Base-by-base conservation (phyloP, 37 sponge, comb jelly and placozoan species). In the Cladorhizidae sp. region DNA sequence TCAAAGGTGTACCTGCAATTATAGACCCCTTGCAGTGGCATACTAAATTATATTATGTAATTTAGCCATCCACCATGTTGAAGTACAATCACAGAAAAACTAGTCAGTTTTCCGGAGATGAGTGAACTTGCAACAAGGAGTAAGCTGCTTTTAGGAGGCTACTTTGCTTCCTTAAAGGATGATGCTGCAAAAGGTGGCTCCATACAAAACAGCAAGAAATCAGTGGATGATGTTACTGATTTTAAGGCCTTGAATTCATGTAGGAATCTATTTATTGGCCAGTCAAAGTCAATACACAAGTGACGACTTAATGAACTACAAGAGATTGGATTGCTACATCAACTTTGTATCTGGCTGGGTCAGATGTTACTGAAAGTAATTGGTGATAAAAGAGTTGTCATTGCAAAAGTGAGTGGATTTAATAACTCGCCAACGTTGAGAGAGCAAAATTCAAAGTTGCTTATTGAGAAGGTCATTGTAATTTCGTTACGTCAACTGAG, bases 151-250 rank as follows among this genome's bases (percentile, higher is more conserved):
- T 15, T 52, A 52, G 54, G 54, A 15, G 54, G 54, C 15, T 52
- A 52, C 15, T 52, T 52, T 52, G 11, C 15, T 11, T 52, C 54
- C 11, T 15, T 52, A 15, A 11, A 52, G 15, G 54, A 52, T 52
- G 15, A 52, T 11, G 54, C 17, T 63, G 64, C 8, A 63, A 28
- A 25, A 26, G 64, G 31, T 20, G 31, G 64, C 12, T 63, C 64
- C 64, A 26, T 63, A 63, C 26, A 25, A 70, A 39, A 31, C 35
- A 37, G 15, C 39, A 28, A 31, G 41, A 70, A 8, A 70, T 11
- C 40, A 31, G 41, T 70, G 41, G 39, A 52, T 52, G 72, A 72
- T 63, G 64, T 9, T 63, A 26, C 31, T 63, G 64, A 21, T 23
- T 8, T 63, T 11, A 28, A 26, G 25, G 9, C 64, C 54, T 15